Percentiles rank a stretch among this genome's conserved stretches.
Conservation (phyloP, 2,113 vertebrate genomes). For the Malurus melanocephalus region DNA sequence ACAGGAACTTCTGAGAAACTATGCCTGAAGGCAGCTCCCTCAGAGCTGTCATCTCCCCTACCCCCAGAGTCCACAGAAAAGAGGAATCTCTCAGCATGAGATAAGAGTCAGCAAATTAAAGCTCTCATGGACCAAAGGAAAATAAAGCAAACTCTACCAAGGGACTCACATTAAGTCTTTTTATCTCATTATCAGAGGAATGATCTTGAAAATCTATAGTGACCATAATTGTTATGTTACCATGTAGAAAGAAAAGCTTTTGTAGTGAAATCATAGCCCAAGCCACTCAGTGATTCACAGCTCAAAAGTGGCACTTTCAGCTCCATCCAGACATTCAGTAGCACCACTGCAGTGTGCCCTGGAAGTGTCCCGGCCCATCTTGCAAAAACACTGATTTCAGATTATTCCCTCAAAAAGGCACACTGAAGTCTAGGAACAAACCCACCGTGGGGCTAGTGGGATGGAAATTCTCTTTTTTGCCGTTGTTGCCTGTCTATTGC, state of each 20-base stretch:
- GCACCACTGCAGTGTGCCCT: not conserved
- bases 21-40: not conserved
- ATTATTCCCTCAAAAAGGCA: not conserved
- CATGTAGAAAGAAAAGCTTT: not conserved
- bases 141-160: slow-evolving; percentile 11
- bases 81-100: not conserved
- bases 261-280: not conserved
- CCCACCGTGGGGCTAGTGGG: not conserved
- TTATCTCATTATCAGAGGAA: not conserved
- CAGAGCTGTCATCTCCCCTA: slow-evolving; percentile 21
- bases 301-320: not conserved
- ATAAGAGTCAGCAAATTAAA: slow-evolving; percentile 51
- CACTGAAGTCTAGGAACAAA: not conserved
- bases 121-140: slow-evolving; percentile 6
- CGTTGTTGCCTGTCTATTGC: not conserved
- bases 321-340: not conserved
- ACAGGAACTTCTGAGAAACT: slow-evolving; percentile 2
- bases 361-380: not conserved
- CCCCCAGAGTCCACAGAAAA: not conserved
- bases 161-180: not conserved
- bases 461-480: not conserved
- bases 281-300: not conserved
- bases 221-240: not conserved
- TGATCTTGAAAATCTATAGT: not conserved
- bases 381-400: not conserved